Evolutionary conservation across 2,113 vertebrate species (phyloP).

Genomic region (Macrotus californicus): DNA sequence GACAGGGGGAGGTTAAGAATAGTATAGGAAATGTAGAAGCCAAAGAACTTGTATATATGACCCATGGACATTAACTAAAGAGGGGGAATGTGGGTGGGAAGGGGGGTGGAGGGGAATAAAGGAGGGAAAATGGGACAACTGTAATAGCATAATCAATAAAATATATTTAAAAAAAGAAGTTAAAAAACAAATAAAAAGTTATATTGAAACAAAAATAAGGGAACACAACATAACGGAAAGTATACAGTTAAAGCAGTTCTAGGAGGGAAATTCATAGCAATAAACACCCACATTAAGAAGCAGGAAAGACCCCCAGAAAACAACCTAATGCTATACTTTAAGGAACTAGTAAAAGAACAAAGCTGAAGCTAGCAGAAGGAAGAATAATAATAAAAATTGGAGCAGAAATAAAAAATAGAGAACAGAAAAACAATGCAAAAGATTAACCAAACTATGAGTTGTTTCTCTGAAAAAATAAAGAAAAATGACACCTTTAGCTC

Average conservation of each 20-base stretch:
- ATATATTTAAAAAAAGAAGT: neutral
- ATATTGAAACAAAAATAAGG: neutral
- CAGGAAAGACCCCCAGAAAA: neutral
- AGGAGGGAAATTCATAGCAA: neutral
- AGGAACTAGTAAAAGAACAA: neutral
- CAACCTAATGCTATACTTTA: neutral
- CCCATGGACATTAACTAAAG: too few species aligned
- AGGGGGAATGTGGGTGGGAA: too few species aligned
- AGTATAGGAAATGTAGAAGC: too few species aligned
- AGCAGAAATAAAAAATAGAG: neutral
- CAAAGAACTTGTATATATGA: too few species aligned
- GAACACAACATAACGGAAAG: neutral
- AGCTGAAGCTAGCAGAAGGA: neutral
- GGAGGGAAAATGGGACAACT: too few species aligned
- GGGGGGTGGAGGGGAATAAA: too few species aligned
- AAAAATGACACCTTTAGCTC: neutral
- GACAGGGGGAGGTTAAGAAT: too few species aligned
- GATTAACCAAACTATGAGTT: neutral
- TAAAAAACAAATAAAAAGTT: neutral
- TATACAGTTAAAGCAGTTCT: neutral
- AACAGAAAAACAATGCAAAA: neutral
- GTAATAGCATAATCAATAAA: too few species aligned
- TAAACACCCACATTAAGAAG: neutral
- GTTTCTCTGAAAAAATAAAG: neutral
- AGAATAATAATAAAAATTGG: neutral